Conservation (phyloP, 2,797 vertebrate genomes). For the Rousettus madagascariensis region DNA sequence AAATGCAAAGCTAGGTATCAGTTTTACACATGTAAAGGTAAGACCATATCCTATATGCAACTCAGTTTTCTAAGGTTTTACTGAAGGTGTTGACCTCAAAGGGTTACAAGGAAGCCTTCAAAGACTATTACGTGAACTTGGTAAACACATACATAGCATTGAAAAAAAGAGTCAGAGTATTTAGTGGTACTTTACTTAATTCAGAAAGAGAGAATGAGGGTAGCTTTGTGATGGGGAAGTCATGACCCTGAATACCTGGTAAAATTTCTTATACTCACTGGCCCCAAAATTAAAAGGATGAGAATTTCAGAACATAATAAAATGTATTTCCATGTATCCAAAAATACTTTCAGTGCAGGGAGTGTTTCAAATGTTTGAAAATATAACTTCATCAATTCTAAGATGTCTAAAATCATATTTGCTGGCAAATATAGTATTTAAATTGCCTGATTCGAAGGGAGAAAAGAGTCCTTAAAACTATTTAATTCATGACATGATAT, state of each 20-base stretch:
- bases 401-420: slow-evolving; percentile 62
- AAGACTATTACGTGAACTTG: background rate
- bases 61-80: background rate
- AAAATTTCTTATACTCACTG: background rate
- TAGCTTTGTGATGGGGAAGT: background rate
- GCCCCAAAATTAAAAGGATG: background rate
- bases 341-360: slow-evolving; percentile 19
- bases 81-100: background rate
- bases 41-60: background rate
- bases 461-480: slow-evolving; percentile 45
- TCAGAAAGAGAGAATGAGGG: background rate
- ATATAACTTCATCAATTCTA: slow-evolving; percentile 63
- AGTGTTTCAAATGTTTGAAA: slow-evolving; percentile 60
- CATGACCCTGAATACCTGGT: background rate
- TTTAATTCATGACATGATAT: slow-evolving; percentile 35
- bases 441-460: slow-evolving; percentile 51
- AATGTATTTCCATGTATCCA: slow-evolving; percentile 14
- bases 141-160: background rate
- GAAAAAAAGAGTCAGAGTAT: background rate
- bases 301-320: slow-evolving; percentile 34
- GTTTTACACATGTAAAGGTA: background rate
- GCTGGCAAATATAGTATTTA: slow-evolving; percentile 52
- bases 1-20: background rate
- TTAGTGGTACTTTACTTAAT: background rate
- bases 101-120: background rate